A percentile compares a stretch with the other conserved stretches of the same genome.
These are phyloP conservation scores for Pseudanteris insignis DNA, from an alignment of 2,888 invertebrate species.

Conservation along the genomic window DNA sequence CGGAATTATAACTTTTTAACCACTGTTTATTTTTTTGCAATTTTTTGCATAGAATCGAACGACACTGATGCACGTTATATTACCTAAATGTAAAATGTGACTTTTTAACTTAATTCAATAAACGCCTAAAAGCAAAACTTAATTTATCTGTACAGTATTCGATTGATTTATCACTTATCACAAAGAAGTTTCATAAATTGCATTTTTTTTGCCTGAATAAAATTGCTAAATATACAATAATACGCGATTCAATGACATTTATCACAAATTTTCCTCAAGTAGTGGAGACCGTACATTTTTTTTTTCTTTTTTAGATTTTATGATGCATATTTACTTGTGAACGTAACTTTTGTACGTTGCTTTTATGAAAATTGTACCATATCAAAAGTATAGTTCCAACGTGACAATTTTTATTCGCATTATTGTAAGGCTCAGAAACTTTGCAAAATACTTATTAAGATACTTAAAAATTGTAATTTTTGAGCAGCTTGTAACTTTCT, in stretches of 20 bases:
- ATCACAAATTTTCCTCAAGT: conserved; percentile 33
- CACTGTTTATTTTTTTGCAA: background rate
- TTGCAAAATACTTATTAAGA: background rate
- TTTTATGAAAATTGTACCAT: conserved; percentile 14
- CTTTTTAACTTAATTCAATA: too few relatives aligned
- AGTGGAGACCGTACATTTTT: conserved; percentile 22
- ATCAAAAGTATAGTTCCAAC: conserved; percentile 5
- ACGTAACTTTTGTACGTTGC: conserved; percentile 20
- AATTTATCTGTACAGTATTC: conserved; percentile 7
- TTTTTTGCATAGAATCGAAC: too few relatives aligned
- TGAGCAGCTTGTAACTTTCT: conserved; percentile 11
- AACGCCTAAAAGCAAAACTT: too few relatives aligned
- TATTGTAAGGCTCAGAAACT: background rate
- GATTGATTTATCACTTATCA: conserved; percentile 28
- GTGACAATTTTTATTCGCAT: conserved; percentile 7
- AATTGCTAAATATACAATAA: conserved; percentile 14
- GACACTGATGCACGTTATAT: too few relatives aligned
- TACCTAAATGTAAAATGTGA: too few relatives aligned
- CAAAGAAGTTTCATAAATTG: conserved; percentile 11
- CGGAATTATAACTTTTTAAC: background rate
- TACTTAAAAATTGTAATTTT: conserved; percentile 2
- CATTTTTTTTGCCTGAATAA: conserved; percentile 14
- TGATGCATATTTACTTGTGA: conserved; percentile 3
- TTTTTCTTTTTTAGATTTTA: background rate
- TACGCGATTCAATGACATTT: conserved; percentile 25